A percentile compares a stretch with the other conserved stretches of the same genome.
Evolutionary conservation across 2,888 invertebrate genomes (phyloP).

Genomic region (Phymatocera aterrima): DNA sequence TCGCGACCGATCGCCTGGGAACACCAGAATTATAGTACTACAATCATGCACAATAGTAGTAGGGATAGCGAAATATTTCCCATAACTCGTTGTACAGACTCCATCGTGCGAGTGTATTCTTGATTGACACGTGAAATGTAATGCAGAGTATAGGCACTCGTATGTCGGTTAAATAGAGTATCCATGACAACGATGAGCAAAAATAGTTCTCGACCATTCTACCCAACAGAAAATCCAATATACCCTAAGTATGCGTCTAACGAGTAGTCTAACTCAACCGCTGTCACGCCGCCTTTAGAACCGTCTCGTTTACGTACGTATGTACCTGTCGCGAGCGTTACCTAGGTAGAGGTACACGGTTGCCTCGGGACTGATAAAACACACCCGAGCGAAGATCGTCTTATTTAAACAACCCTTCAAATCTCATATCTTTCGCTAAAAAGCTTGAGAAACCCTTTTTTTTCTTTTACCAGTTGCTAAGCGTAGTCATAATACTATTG

Average conservation of each 20-base stretch:
- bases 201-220: not conserved
- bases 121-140: not conserved
- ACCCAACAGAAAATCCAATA: slow-evolving; percentile 22
- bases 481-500: too few species aligned
- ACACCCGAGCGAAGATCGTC: not conserved
- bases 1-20: not conserved
- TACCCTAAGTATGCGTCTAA: not conserved
- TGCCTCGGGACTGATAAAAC: not conserved
- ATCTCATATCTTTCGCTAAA: not conserved
- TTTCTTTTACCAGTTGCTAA: not conserved
- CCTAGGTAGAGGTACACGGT: too few species aligned
- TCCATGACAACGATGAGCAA: not conserved
- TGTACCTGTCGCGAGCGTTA: not conserved
- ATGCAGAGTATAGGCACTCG: not conserved
- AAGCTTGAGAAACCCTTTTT: not conserved
- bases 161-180: not conserved
- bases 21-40: not conserved
- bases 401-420: not conserved
- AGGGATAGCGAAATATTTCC: not conserved
- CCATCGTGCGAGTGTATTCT: not conserved
- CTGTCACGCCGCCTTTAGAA: not conserved
- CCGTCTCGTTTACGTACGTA: not conserved
- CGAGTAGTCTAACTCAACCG: slow-evolving; percentile 35
- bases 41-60: too few species aligned
- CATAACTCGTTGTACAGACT: not conserved